These are phyloP conservation scores for Drosophila phalerata DNA, from an alignment of 2,888 invertebrate species.

Conservation along the genomic window DNA sequence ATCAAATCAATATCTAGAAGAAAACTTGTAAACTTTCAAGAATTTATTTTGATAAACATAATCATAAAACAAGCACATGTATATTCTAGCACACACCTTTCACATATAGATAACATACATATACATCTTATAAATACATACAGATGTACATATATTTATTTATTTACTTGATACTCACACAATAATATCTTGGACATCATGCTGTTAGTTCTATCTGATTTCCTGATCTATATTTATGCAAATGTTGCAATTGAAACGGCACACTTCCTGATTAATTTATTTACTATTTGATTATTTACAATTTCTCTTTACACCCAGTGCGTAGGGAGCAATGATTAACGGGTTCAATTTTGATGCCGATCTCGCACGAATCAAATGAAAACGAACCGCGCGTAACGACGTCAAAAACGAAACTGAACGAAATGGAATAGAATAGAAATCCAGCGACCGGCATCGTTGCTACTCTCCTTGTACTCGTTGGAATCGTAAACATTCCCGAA, in stretches of 20 bases:
- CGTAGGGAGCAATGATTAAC: slow-evolving; percentile 24
- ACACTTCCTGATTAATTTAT: slow-evolving; percentile 38
- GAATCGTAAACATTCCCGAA: slow-evolving; percentile 34
- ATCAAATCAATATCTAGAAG: slow-evolving; percentile 8
- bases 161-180: slow-evolving; percentile 48
- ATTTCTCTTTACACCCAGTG: slow-evolving; percentile 31
- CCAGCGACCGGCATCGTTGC: slow-evolving; percentile 23
- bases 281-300: slow-evolving; percentile 19
- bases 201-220: slow-evolving; percentile 18
- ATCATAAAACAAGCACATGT: slow-evolving; percentile 1
- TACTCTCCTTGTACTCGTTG: slow-evolving; percentile 18
- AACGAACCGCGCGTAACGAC: slow-evolving; percentile 56
- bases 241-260: slow-evolving; percentile 13
- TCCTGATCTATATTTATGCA: slow-evolving; percentile 20
- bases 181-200: slow-evolving; percentile 62
- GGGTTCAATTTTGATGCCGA: slow-evolving; percentile 27
- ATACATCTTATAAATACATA: background rate
- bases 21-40: background rate
- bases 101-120: background rate
- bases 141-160: background rate
- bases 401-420: slow-evolving; percentile 59
- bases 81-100: background rate
- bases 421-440: slow-evolving; percentile 29
- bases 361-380: slow-evolving; percentile 37
- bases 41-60: background rate